Percentiles rank a stretch among this genome's conserved stretches.
Evolutionary conservation across 2,113 vertebrate genomes (phyloP).

Genomic region (Dicrurus megarhynchus): DNA sequence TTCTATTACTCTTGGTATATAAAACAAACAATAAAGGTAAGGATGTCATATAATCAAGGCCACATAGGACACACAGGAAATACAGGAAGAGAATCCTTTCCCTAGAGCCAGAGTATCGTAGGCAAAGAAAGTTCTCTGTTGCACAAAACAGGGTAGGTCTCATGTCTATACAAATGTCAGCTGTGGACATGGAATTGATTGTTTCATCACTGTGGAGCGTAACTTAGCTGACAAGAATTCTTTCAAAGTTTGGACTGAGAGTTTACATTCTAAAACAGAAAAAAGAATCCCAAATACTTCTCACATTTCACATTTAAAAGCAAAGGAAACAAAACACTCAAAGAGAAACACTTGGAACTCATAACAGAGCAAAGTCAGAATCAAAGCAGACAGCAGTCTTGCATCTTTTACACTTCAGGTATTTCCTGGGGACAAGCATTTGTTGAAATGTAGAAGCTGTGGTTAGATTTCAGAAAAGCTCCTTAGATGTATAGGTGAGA

Average conservation of each 20-base stretch:
- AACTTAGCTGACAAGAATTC: background rate
- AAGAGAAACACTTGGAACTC: slow-evolving; percentile 9
- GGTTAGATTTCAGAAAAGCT: slow-evolving; percentile 16
- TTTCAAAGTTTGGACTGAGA: background rate
- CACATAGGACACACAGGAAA: background rate
- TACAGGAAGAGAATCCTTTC: background rate
- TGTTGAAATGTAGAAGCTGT: background rate
- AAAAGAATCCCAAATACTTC: background rate
- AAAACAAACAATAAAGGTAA: background rate
- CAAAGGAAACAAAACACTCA: slow-evolving; percentile 7
- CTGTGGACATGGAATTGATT: background rate
- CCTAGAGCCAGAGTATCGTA: background rate
- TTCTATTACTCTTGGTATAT: background rate
- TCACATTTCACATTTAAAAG: slow-evolving; percentile 8
- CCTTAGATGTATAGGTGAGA: slow-evolving; percentile 23
- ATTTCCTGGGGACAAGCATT: background rate
- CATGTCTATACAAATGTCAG: background rate
- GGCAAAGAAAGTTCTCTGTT: background rate
- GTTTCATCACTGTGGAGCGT: background rate
- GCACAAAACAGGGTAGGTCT: background rate
- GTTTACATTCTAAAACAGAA: background rate
- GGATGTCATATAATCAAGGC: background rate
- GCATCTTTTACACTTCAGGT: slow-evolving; percentile 16
- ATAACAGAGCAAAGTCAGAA: slow-evolving; percentile 32
- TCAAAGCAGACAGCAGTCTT: slow-evolving; percentile 34